These are phyloP conservation scores for Eira barbara DNA, from an alignment of 2,113 vertebrate genomes.

Conservation along the genomic window DNA sequence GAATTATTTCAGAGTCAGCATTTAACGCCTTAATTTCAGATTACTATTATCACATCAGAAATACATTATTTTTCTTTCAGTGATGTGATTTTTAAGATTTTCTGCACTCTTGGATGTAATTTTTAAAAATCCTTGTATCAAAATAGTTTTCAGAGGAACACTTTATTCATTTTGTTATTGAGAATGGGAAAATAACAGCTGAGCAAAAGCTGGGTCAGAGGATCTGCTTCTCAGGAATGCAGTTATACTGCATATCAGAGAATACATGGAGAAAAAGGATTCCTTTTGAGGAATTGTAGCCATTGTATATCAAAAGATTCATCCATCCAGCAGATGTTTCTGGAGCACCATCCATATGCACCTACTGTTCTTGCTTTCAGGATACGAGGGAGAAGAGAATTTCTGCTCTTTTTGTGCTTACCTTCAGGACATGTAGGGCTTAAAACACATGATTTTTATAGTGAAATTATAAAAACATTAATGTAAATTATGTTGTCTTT, in stretches of 20 bases:
- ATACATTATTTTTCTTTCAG: not conserved
- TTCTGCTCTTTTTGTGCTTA: not conserved
- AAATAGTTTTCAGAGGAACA: not conserved
- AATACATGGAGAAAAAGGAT: not conserved
- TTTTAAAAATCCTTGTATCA: not conserved
- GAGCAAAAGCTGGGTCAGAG: not conserved
- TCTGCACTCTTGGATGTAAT: not conserved
- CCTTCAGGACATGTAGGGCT: not conserved
- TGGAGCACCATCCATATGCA: not conserved
- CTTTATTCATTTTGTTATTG: not conserved
- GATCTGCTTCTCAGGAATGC: not conserved
- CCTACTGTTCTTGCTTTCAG: not conserved
- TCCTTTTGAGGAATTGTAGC: not conserved
- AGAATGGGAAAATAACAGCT: not conserved
- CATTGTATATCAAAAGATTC: not conserved
- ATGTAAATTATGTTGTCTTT: constrained; percentile 35
- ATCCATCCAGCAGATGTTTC: not conserved
- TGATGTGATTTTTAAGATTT: not conserved
- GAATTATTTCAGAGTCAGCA: constrained; percentile 8
- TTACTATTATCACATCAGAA: not conserved
- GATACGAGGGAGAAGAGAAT: not conserved
- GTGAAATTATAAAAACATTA: constrained; percentile 10
- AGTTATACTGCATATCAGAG: not conserved
- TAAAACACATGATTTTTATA: not conserved
- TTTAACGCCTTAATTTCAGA: constrained; percentile 3